Base-by-base conservation (phyloP, 2,888 invertebrate genomes). In the Cheiracanthium punctorium region DNA sequence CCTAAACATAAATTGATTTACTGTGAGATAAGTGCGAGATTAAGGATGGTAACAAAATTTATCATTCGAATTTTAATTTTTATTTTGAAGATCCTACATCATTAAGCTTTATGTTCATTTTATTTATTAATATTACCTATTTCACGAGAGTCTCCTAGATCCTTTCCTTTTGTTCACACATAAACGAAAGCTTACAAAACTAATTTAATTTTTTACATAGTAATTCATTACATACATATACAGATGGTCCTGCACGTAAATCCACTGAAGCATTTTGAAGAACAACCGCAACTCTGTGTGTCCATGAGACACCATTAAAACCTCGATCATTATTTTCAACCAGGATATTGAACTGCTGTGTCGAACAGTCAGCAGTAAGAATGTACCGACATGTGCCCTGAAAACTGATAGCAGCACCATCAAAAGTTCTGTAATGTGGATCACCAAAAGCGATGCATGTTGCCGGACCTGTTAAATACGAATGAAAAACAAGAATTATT, bases 311-410 rank as follows among this genome's bases (percentile, higher is more conserved):
- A 70, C 90, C 90, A 52, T 91, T 90, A 73, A 90, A 90, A 29
- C 91, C 90, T 20, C 97, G 96, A 89, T 95, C 95, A 1, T 98
- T 97, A 90, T 98, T 97, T 98, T 98, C 98, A 43, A 96, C 93
- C 88, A 98, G 93, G 88, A 98, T 95, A 8, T 96, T 95, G 91
- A 98, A 98, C 17, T 95, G 94, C 90, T 91, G 91, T 29, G 90
- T 90, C 32, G 92, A 92, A 91, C 97, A 98, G 91, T 98, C 97
- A 24, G 96, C 95, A 0, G 95, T 95, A 89, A 98, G 92, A 90
- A 97, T 95, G 91, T 98, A 98, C 91, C 96, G 96, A 92, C 98
- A 98, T 0, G 96, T 94, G 43, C 98, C 98, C 93, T 90, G 96
- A 91, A 98, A 98, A 91, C 96, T 97, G 92, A 95, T 98, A 91